Evolutionary conservation across 2,797 vertebrate genomes (phyloP).

Genomic region (Poecilia velifera): DNA sequence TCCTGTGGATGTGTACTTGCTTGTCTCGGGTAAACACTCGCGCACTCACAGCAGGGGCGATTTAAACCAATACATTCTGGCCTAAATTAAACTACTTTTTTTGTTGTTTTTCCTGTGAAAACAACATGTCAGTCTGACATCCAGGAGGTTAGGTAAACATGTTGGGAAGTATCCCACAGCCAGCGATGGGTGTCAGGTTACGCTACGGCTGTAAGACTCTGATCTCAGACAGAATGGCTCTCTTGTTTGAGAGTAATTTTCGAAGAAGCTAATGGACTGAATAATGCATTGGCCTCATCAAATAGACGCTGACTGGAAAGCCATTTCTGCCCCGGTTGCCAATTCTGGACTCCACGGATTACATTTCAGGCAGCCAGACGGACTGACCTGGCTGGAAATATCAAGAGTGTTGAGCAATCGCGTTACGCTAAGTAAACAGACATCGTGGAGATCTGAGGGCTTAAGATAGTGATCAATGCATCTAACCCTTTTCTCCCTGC

Average conservation of each 20-base stretch:
- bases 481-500: conserved; percentile 51
- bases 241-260: conserved; percentile 83
- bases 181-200: conserved; percentile 71
- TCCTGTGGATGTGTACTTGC: conserved; percentile 65
- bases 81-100: conserved; percentile 78
- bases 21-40: conserved; percentile 81
- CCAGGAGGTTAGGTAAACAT: conserved; percentile 83
- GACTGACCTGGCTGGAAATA: conserved; percentile 76
- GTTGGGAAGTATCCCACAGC: conserved; percentile 77
- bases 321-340: conserved; percentile 77
- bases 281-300: conserved; percentile 83
- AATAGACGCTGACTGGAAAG: conserved; percentile 81
- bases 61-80: conserved; percentile 77
- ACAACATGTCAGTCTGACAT: conserved; percentile 79
- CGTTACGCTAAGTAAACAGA: conserved; percentile 74
- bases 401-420: conserved; percentile 73
- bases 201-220: conserved; percentile 68
- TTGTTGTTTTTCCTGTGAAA: conserved; percentile 68
- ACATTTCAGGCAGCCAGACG: conserved; percentile 76
- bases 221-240: conserved; percentile 80
- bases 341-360: conserved; percentile 75
- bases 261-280: conserved; percentile 82
- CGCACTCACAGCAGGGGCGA: conserved; percentile 54
- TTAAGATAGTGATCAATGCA: conserved; percentile 70
- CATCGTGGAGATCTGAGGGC: conserved; percentile 68